A percentile compares a stretch with the other conserved stretches of the same genome.
Evolutionary conservation across 2,888 invertebrate genomes (phyloP).

Genomic region (Sphaerophoria rueppellii): DNA sequence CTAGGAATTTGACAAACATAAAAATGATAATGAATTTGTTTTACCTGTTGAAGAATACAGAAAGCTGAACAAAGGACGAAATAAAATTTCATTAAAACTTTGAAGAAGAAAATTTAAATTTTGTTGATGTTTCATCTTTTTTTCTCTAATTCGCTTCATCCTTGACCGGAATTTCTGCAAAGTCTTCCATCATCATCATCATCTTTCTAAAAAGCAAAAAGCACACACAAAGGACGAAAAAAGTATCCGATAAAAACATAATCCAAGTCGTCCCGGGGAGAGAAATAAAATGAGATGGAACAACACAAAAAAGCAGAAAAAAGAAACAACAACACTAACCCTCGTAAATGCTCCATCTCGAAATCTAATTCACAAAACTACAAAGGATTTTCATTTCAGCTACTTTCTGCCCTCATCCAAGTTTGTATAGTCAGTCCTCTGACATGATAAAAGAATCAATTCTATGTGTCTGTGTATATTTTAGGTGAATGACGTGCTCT

Average conservation of each 20-base stretch:
- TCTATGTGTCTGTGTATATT: slow-evolving; percentile 3
- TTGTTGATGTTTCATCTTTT: neutral
- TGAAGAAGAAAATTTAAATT: neutral
- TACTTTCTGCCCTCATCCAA: neutral
- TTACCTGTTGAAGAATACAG: neutral
- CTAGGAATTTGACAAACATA: neutral
- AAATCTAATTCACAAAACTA: slow-evolving; percentile 17
- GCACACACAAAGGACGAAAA: neutral
- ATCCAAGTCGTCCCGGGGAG: neutral
- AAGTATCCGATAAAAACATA: neutral
- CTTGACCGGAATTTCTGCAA: slow-evolving; percentile 30
- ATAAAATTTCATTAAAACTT: neutral
- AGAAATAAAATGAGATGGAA: neutral
- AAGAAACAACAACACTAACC: too few relatives aligned
- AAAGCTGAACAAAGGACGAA: neutral
- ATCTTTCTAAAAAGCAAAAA: neutral
- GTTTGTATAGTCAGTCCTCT: too few relatives aligned
- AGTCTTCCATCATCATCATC: neutral
- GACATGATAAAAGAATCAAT: neutral
- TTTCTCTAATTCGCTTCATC: slow-evolving; percentile 7
- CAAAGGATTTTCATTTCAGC: slow-evolving; percentile 20
- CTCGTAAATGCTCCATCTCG: neutral
- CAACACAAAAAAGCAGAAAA: too few relatives aligned
- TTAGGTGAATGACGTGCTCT: neutral
- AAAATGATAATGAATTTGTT: neutral